Base-by-base conservation (phyloP, 2,888 invertebrate genomes). In the Thumatha senex region DNA sequence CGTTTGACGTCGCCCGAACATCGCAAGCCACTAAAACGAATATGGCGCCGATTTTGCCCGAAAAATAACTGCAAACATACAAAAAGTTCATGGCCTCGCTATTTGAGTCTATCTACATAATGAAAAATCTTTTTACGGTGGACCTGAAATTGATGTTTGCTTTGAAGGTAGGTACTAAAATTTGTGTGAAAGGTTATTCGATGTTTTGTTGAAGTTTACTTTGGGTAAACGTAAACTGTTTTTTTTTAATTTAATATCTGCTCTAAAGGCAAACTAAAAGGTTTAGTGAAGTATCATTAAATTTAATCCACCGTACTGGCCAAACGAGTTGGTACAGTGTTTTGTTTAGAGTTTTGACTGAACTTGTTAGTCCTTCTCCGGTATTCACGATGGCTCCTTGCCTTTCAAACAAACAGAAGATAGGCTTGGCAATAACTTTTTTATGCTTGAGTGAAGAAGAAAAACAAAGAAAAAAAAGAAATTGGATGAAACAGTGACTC, bases 1-100 rank as follows among this genome's bases (percentile, higher is more conserved):
- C 86, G 84, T 88, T 87, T 86, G 83, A 85, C 86, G 75, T 84
- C 82, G 77, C 74, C 63, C 72, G 59, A 61, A 76, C 78, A 82
- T 77, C 63, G 66, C 58, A 73, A 63, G 67, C 63, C 72, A 70
- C 63, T 70, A 77, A 81, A 81, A 75, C 64, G 72, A 69, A 72
- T 67, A 65, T 56, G 52, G 45, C 55, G 46, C 61, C 58, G 67
- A 65, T 66, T 76, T 71, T 61, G 66, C 62, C 56, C 61, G 60
- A 69, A 72, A 75, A 75, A 71, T 70, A 69, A 64, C 63, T 45
- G 45, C 43, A 54, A 66, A 65, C 61, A 62, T 63, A 63, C 54
- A 67, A 67, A 69, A 65, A 63, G 59, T 60, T 24, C 18, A 24
- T 5, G 18, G 5, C 18, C 18, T 24, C 18, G 18, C 54, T 56